Percentiles rank a stretch among this genome's conserved stretches.
Evolutionary conservation across 2,888 invertebrate species (phyloP).

Genomic region (Creontiades dilutus): DNA sequence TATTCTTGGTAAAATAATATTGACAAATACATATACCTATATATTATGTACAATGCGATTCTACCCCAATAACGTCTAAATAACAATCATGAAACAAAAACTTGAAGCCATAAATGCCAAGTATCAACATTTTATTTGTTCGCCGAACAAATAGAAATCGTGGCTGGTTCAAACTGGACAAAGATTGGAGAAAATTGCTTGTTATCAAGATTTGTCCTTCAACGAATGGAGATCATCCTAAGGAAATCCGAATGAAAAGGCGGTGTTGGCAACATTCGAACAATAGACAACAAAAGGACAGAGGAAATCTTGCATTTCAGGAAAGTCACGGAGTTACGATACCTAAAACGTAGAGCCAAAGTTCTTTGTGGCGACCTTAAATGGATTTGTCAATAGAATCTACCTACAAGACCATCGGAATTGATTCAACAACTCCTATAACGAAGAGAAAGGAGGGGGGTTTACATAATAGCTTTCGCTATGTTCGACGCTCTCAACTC

Average conservation of each 20-base stretch:
- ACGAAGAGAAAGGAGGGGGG: slow-evolving; percentile 29
- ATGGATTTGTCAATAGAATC: not conserved
- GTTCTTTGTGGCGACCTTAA: not conserved
- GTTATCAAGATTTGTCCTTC: not conserved
- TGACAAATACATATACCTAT: no score
- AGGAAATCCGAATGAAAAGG: not conserved
- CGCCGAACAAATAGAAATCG: not conserved
- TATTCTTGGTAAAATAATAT: no score
- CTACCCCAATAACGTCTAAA: no score
- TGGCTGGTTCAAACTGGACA: not conserved
- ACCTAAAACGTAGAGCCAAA: not conserved
- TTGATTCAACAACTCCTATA: slow-evolving; percentile 51
- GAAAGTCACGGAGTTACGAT: not conserved
- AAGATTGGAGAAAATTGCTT: not conserved
- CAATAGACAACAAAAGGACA: not conserved
- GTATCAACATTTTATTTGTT: not conserved
- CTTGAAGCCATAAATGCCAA: no score
- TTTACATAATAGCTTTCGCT: slow-evolving; percentile 46
- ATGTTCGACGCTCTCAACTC: slow-evolving; percentile 42
- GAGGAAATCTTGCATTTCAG: not conserved
- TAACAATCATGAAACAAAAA: no score
- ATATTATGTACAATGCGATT: no score
- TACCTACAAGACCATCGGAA: not conserved
- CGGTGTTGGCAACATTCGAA: not conserved
- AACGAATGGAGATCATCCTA: not conserved